These are phyloP conservation scores for Pimephales promelas DNA, from an alignment of 2,113 vertebrate species.

Conservation along the genomic window DNA sequence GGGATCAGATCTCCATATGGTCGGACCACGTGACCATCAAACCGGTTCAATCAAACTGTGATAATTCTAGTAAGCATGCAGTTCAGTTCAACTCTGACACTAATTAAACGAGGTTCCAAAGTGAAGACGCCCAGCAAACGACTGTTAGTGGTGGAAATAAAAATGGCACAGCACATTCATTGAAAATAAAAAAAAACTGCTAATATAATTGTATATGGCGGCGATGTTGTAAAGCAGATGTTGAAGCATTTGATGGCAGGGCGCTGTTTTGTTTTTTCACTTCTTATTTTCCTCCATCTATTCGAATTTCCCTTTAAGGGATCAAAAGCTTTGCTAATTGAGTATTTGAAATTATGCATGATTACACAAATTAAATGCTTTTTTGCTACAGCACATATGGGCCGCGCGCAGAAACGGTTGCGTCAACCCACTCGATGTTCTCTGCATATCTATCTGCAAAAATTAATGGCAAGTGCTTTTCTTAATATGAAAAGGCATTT, in stretches of 20 bases:
- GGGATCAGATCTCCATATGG: conserved; percentile 27
- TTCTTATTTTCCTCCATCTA: conserved; percentile 19
- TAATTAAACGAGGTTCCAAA: conserved; percentile 10
- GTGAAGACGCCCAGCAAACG: not conserved
- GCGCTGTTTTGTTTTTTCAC: not conserved
- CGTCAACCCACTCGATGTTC: conserved; percentile 33
- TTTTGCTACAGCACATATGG: conserved; percentile 35
- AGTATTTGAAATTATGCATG: conserved; percentile 50
- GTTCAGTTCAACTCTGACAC: not conserved
- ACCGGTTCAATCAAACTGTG: conserved; percentile 14
- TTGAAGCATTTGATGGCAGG: conserved; percentile 3
- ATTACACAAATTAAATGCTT: conserved; percentile 45
- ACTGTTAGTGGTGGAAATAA: not conserved
- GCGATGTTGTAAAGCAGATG: conserved; percentile 21
- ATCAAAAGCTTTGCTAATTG: conserved; percentile 54
- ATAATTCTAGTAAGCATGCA: not conserved
- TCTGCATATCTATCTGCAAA: conserved; percentile 17
- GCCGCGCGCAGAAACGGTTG: not conserved
- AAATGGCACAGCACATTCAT: not conserved
- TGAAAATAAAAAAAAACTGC: not conserved
- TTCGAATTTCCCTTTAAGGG: conserved; percentile 43
- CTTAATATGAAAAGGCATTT: conserved; percentile 9
- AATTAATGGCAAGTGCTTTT: conserved; percentile 9
- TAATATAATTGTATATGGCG: not conserved
- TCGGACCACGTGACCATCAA: not conserved